These are phyloP conservation scores for Aphelenchoides avenae DNA, from an alignment of 1,140 invertebrate species.

Conservation along the genomic window DNA sequence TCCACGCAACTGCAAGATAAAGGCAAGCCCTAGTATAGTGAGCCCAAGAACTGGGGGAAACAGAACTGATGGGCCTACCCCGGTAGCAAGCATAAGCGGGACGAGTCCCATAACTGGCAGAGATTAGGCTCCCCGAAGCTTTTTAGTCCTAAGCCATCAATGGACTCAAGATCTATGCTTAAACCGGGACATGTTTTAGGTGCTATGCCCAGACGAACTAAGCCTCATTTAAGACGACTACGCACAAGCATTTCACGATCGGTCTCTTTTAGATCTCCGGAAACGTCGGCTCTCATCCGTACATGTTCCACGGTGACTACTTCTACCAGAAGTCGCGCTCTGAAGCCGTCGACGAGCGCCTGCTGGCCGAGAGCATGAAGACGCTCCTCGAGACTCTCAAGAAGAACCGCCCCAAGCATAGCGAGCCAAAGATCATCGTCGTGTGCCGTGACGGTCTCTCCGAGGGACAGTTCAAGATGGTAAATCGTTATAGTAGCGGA, in stretches of 20 bases:
- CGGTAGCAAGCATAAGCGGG: not conserved
- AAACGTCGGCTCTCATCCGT: slow-evolving; percentile 26
- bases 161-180: too few species aligned
- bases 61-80: too few species aligned
- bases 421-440: slow-evolving; percentile 25
- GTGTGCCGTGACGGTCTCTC: slow-evolving; percentile 34
- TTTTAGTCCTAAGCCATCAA: too few species aligned
- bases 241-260: not conserved
- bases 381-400: slow-evolving; percentile 22
- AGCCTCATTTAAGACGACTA: not conserved
- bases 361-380: slow-evolving; percentile 11
- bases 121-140: too few species aligned
- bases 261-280: slow-evolving; percentile 16
- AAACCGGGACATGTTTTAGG: too few species aligned
- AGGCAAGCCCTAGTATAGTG: too few species aligned
- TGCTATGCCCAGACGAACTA: not conserved
- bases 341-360: slow-evolving; percentile 25
- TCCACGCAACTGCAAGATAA: too few species aligned
- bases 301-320: slow-evolving; percentile 33
- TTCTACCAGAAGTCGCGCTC: slow-evolving; percentile 29
- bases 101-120: too few species aligned
- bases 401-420: slow-evolving; percentile 20
- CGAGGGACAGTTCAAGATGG: slow-evolving; percentile 37
- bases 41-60: too few species aligned
- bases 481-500: too few species aligned